Evolutionary conservation across 2,888 invertebrate genomes (phyloP).

Genomic region (Cotesia congregata): DNA sequence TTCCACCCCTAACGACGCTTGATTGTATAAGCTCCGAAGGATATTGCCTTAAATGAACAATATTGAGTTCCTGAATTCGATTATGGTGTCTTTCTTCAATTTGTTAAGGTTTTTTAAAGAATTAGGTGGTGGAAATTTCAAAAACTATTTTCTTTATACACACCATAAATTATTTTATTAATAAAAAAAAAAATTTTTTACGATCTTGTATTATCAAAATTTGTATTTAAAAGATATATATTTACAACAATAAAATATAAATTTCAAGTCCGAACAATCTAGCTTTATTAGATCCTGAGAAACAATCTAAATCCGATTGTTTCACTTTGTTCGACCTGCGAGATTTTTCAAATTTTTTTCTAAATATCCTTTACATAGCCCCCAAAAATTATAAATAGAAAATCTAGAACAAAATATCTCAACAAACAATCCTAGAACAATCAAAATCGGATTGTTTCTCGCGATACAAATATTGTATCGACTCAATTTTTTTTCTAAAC

Average conservation of each 20-base stretch:
- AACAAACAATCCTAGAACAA: background rate
- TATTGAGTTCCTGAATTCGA: slow-evolving; percentile 62
- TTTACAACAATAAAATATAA: too few relatives aligned
- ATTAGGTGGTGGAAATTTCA: too few relatives aligned
- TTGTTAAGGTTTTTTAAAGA: slow-evolving; percentile 40
- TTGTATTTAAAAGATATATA: too few relatives aligned
- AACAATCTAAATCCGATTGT: background rate
- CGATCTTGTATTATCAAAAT: too few relatives aligned
- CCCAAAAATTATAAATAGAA: background rate
- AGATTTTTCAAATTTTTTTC: background rate
- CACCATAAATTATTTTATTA: background rate
- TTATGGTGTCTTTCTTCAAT: slow-evolving; percentile 39
- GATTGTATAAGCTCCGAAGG: slow-evolving; percentile 67
- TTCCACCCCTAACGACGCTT: slow-evolving; percentile 63
- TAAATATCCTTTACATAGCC: background rate
- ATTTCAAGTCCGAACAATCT: background rate
- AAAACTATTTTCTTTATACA: background rate
- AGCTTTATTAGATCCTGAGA: background rate
- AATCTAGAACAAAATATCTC: background rate
- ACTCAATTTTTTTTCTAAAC: too few relatives aligned
- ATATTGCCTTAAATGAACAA: slow-evolving; percentile 70
- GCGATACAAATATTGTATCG: background rate
- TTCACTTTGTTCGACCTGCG: background rate
- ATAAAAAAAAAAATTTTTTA: background rate
- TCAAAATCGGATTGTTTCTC: background rate